Evolutionary conservation across 1,140 invertebrate species (phyloP), one percentile per base, ranked within the genome.

Genomic region (Callitettix versicolor): DNA sequence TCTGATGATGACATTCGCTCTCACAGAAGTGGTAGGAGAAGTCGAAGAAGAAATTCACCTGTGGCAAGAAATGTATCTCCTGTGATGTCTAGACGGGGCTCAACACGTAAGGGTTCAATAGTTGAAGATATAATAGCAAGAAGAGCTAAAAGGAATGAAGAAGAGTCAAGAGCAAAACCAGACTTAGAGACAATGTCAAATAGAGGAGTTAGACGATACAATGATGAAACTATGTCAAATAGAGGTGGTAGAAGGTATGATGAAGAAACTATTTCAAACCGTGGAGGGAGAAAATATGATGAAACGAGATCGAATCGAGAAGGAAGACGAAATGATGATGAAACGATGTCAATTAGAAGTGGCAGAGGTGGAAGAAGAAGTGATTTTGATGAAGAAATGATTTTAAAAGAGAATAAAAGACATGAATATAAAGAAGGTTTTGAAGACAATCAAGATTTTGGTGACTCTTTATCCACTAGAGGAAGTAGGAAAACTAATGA

Each of bases 1-100:
- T 64, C 65, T 11, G 70, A 70, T 41, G 65, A 65, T 4, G 64
- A 67, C 7, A n/a, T 55, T 12, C 3, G 18, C 6, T 55, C 53
- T 14, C 53, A 55, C 14, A 24, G 44, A 6, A 34, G 53, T 20
- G 33, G 53, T 0, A 44, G 53, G 34, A 30, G 53, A 55, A 30
- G 24, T 1, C n/a, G 56, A 53, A 46, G 56, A 38, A 41, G 56
- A 47, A 46, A 7, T 1, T 44, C 50, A n/a, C 48, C 48, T 51
- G 38, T 42, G 15, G 20, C 41, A 20, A 33, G 53, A 22, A 55
- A 55, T 36, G 53, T 47, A n/a, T 57, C 56, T 11, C 56, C 56
- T 34, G 42, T 49, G 1, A 15, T 57, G 14, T 57, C 56, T 7
- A 55, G 53, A 46, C 22, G 44, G 20, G 33, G 53, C 12, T 46